Percentiles rank a stretch among this genome's conserved stretches.
These are phyloP conservation scores for Porites lutea DNA, from an alignment of 64 coral and sea anemone species.

Conservation along the genomic window DNA sequence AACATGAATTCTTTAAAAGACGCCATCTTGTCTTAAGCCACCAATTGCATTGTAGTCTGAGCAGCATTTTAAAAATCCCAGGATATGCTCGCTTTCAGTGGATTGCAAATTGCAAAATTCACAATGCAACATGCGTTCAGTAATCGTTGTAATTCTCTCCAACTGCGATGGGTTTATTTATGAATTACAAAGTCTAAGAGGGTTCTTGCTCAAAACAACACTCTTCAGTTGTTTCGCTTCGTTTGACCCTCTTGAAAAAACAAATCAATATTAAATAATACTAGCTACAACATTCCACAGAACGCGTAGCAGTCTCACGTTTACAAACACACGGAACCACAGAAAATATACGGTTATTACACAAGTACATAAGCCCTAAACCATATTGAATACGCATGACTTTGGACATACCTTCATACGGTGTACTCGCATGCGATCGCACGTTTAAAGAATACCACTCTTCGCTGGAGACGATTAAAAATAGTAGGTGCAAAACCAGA, in stretches of 20 bases:
- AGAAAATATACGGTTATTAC: not conserved
- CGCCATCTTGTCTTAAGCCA: conserved; percentile 18
- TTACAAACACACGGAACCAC: not conserved
- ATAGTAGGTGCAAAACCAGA: not conserved
- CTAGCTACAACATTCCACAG: not conserved
- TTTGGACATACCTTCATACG: conserved; percentile 14
- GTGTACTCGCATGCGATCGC: not conserved
- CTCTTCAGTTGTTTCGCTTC: not conserved
- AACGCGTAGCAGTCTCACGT: not conserved
- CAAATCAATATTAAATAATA: not conserved
- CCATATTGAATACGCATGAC: not conserved
- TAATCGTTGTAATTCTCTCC: not conserved
- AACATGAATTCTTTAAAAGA: not conserved
- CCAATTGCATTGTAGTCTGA: not conserved
- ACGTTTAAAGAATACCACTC: not conserved
- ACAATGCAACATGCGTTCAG: not conserved
- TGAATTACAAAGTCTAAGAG: conserved; percentile 12
- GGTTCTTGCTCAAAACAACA: not conserved
- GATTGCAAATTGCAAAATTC: not conserved
- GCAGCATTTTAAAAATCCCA: not conserved
- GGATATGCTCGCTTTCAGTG: too few species aligned
- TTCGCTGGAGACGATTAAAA: not conserved
- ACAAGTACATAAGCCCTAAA: too few species aligned
- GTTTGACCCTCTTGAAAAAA: not conserved
- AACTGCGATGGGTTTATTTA: not conserved